Conservation (phyloP, 2,113 vertebrate genomes). For the Oryctolagus cuniculus region mOryCun1.1 NC_091434.1:157320501-157321000, state of each 20-base stretch:
- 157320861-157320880: not conserved
- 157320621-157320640: not conserved
- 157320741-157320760: not conserved
- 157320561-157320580: not conserved
- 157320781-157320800: not conserved
- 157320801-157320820: not conserved
- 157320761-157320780: not conserved
- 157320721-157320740: not conserved
- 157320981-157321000: not conserved
- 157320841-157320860: not conserved
- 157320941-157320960: not conserved
- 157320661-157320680: not conserved
- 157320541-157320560: not conserved
- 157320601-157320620: not conserved
- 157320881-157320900: not conserved
- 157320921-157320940: not conserved
- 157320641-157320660: not conserved
- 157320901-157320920: not conserved
- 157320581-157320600: not conserved
- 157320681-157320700: not conserved
- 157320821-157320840: not conserved
- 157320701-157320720: not conserved
- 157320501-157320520: constrained; percentile 35
- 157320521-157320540: not conserved
- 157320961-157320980: not conserved